These are phyloP conservation scores for Eupithecia subumbrata DNA, from an alignment of 2,888 invertebrate species.

Conservation along the genomic window DNA sequence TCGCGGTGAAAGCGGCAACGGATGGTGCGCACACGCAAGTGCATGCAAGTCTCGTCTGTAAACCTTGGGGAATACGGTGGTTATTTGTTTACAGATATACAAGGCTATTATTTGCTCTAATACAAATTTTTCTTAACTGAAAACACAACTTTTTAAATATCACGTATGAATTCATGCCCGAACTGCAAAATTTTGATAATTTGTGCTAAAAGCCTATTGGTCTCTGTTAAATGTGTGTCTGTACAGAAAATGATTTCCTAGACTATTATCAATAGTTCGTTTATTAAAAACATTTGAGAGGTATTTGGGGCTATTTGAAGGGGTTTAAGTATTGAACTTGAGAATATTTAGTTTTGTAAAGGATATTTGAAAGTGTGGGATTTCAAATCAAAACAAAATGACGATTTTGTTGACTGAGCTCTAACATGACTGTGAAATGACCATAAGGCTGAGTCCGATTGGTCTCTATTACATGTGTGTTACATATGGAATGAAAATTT, in stretches of 20 bases:
- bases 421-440: too few species aligned
- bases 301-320: too few species aligned
- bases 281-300: too few species aligned
- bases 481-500: too few species aligned
- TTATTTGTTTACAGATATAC: not conserved
- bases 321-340: too few species aligned
- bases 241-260: too few species aligned
- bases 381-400: too few species aligned
- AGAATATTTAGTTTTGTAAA: too few species aligned
- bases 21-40: constrained; percentile 43
- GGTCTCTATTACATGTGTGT: not conserved
- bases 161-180: not conserved
- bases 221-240: not conserved
- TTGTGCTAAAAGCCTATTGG: not conserved
- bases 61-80: not conserved
- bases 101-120: not conserved
- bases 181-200: not conserved
- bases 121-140: not conserved
- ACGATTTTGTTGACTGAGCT: too few species aligned
- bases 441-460: too few species aligned
- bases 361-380: too few species aligned
- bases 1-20: constrained; percentile 47
- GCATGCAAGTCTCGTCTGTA: constrained; percentile 35
- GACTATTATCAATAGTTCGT: too few species aligned
- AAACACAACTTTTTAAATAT: not conserved